Evolutionary conservation across 2,113 vertebrate species (phyloP), one percentile per base, ranked within the genome.

Genomic region (Otocyon megalotis): DNA sequence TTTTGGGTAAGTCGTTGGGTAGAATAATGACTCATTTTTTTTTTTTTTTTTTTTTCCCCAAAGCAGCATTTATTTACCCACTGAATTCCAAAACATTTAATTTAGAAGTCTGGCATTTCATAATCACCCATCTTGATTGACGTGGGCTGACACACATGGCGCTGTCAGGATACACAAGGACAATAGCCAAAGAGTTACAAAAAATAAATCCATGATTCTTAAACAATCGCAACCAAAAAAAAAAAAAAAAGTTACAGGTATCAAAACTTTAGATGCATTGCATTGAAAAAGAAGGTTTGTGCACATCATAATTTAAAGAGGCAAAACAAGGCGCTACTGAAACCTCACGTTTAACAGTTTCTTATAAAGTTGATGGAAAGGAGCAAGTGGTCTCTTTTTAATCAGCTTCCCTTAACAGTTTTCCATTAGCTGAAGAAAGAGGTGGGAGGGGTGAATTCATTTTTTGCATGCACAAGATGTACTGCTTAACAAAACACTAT

Each of bases 41-140:
- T n/a, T n/a, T n/a, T n/a, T n/a, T n/a, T n/a, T n/a, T n/a, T n/a
- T n/a, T n/a, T n/a, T n/a, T 98, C 98, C 99, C 99, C 98, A 98
- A 99, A 99, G 99, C 99, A 99, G 99, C 99, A 98, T 98, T 99
- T 99, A 99, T 99, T 99, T 98, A 98, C 98, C 98, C 98, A 98
- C 80, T 98, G 98, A 98, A 98, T 98, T 98, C 98, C 98, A 98
- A 99, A 99, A 99, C 99, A 99, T 98, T 98, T 98, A 99, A 99
- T 99, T 99, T 98, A 98, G 98, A 98, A 98, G 98, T 98, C 98
- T 98, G 98, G 98, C 98, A 98, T 99, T 98, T 98, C 98, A 97
- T 98, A 97, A 98, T 98, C 96, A 98, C 98, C 98, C 98, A 98
- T 98, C 98, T 98, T 98, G 98, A 98, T 97, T 98, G 98, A 98